Evolutionary conservation across 2,113 vertebrate species (phyloP).

Genomic region (Ploceus nigricollis): DNA sequence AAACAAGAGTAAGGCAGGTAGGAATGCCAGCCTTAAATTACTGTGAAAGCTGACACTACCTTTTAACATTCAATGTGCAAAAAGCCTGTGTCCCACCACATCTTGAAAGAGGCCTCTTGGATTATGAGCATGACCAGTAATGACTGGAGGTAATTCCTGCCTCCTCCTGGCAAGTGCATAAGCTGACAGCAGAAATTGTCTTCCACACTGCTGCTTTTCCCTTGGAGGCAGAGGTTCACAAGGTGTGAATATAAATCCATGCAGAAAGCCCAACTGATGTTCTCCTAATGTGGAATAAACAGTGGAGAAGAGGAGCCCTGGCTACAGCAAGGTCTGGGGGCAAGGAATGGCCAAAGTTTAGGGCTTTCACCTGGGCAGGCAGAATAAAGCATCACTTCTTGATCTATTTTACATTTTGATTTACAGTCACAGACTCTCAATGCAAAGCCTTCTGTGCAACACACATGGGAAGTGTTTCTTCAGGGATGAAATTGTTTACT

Average conservation of each 20-base stretch:
- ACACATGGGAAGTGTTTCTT: background rate
- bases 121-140: background rate
- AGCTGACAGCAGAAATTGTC: background rate
- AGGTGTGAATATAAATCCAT: background rate
- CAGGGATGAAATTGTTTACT: background rate
- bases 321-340: background rate
- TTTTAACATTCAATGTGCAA: slow-evolving; percentile 14
- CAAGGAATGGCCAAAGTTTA: background rate
- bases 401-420: background rate
- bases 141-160: background rate
- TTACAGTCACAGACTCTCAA: background rate
- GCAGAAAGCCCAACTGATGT: background rate
- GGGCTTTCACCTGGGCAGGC: background rate
- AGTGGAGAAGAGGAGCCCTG: background rate
- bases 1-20: background rate
- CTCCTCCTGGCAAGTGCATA: background rate
- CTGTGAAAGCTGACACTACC: slow-evolving; percentile 19
- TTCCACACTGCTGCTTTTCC: background rate
- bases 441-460: background rate
- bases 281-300: background rate
- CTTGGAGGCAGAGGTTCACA: background rate
- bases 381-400: background rate
- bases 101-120: background rate
- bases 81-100: background rate
- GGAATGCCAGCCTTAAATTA: background rate